These are phyloP conservation scores for Sebastes flavidus DNA, from an alignment of 2,797 vertebrate genomes.

Conservation along the genomic window DNA sequence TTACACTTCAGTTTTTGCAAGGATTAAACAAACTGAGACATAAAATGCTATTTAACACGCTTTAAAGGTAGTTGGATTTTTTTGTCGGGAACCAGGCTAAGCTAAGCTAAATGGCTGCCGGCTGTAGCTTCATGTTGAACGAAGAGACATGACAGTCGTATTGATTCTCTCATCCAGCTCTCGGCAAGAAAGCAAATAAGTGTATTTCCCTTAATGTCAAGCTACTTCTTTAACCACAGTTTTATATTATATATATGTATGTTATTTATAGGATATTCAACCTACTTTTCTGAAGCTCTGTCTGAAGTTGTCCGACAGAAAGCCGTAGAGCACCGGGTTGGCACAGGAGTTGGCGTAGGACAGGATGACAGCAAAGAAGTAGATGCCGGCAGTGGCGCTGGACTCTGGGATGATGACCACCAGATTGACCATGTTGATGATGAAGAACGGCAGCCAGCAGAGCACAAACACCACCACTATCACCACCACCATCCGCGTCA, in stretches of 20 bases:
- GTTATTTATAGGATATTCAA: not conserved
- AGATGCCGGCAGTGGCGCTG: constrained; percentile 89
- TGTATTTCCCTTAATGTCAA: not conserved
- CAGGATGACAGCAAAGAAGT: constrained; percentile 93
- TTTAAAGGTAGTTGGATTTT: not conserved
- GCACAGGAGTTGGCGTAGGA: constrained; percentile 97
- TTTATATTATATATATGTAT: not conserved
- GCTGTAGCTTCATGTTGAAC: not conserved
- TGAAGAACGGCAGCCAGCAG: constrained; percentile 97
- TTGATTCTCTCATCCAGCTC: not conserved
- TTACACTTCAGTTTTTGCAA: not conserved
- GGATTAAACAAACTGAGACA: not conserved
- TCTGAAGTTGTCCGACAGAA: constrained; percentile 96
- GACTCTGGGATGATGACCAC: constrained; percentile 92
- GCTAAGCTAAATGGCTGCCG: not conserved
- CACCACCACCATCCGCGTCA: constrained; percentile 96
- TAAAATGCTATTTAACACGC: not conserved
- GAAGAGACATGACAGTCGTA: not conserved
- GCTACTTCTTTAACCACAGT: not conserved
- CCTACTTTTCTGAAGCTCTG: constrained; percentile 92
- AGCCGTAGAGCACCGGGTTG: constrained; percentile 96
- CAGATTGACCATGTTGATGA: constrained; percentile 95
- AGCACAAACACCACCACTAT: constrained; percentile 94
- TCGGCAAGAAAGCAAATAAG: not conserved
- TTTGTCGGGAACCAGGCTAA: not conserved